A percentile compares a stretch with the other conserved stretches of the same genome.
phyloP scores from a whole-genome alignment of 1,140 invertebrate species.

The Neodiprion virginianus region DNA sequence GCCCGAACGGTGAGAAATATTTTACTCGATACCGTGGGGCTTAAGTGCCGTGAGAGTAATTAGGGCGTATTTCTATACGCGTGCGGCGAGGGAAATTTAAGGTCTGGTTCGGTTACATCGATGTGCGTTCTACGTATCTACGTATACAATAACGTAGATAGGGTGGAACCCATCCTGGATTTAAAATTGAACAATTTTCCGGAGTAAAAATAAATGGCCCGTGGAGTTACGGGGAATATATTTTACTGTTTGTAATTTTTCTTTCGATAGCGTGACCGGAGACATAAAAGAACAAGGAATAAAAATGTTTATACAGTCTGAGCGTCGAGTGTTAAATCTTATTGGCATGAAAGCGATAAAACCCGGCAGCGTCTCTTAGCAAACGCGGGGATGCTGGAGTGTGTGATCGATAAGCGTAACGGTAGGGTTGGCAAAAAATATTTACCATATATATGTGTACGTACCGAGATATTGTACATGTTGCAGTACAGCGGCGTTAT shows the following conservation, averaged over 20 bases:
- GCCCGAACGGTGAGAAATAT: too few relatives aligned
- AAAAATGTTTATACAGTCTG: constrained; percentile 8
- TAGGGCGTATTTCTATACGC: too few relatives aligned
- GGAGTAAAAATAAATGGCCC: neutral
- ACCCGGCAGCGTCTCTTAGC: neutral
- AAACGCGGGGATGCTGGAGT: neutral
- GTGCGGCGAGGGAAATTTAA: too few relatives aligned
- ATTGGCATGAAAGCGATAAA: neutral
- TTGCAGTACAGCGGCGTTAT: too few relatives aligned
- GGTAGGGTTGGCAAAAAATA: neutral
- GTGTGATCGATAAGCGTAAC: neutral
- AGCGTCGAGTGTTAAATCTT: constrained; percentile 5
- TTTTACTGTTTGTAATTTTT: neutral
- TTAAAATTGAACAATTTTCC: too few relatives aligned
- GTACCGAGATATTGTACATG: neutral
- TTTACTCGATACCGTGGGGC: too few relatives aligned
- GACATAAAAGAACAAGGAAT: constrained; percentile 3
- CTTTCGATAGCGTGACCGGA: neutral
- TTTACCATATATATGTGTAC: neutral
- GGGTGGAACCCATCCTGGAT: too few relatives aligned
- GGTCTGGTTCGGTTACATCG: too few relatives aligned
- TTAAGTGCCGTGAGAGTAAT: too few relatives aligned
- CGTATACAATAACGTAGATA: too few relatives aligned
- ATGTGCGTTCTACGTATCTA: too few relatives aligned
- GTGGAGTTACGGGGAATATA: neutral